Base-by-base conservation (phyloP, 2,113 vertebrate genomes). In the Perca schrenkii region DNA sequence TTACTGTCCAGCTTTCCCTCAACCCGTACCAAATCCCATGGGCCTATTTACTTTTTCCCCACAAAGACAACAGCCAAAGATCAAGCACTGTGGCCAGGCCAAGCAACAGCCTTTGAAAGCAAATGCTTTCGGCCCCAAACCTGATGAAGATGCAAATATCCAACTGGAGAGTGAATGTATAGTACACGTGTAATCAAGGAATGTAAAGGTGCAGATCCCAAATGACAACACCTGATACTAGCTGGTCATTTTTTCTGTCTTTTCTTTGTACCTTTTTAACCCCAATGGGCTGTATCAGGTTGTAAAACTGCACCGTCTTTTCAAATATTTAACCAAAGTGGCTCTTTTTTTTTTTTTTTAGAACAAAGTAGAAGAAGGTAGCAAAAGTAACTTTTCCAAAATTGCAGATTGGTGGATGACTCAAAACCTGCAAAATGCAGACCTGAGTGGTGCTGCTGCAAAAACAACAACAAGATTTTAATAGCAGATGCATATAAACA, bases 31-130 rank as follows among this genome's bases (percentile, higher is more conserved):
- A 79, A 77, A 83, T 19, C 72, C 21, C 7, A 25, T 19, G 19
- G 19, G 25, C 47, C 74, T 28, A 19, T 21, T 61, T 43, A 1
- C 52, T 15, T 69, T 66, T 66, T 56, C 25, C 34, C 52, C 40
- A 90, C 80, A 90, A 90, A 86, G 82, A 58, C 53, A 50, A 50
- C 79, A 80, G 88, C 87, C 66, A 91, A 61, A 60, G 68, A 82
- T 36, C 52, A 65, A 90, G 58, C 75, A 61, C 57, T 74, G 62
- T 56, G 65, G 77, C 75, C 71, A 62, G 60, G 75, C 66, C 66
- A 50, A 69, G 64, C 63, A 68, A 22, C 58, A 28, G 53, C 82
- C 62, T 78, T 70, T 89, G 77, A 91, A 92, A 83, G 70, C 73
- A 58, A 88, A 82, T 63, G 79, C 60, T 74, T 91, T 86, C 85